These are phyloP conservation scores for Ammospiza caudacuta DNA, from an alignment of 2,113 vertebrate genomes.

Conservation along the genomic window DNA sequence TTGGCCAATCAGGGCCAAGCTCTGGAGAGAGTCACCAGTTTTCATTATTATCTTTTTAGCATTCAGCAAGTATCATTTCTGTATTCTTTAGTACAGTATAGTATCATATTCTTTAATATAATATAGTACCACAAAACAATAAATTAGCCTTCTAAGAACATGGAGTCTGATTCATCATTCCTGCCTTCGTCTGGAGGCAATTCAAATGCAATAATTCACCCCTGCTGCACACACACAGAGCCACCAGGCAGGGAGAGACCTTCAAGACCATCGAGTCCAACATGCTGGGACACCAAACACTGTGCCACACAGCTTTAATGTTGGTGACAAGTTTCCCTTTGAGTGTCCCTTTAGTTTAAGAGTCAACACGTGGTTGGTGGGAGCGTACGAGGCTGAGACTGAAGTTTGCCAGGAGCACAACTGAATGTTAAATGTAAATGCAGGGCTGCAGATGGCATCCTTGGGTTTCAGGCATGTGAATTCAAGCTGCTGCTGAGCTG, in stretches of 20 bases:
- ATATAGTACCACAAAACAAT: too few species aligned
- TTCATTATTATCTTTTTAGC: too few species aligned
- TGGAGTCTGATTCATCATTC: too few species aligned
- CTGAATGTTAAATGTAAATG: neutral
- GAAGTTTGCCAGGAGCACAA: neutral
- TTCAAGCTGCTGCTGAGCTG: conserved; percentile 11
- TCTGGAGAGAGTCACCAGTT: too few species aligned
- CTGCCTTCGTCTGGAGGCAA: too few species aligned
- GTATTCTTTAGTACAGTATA: too few species aligned
- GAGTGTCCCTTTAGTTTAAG: neutral
- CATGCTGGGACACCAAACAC: rapidly evolving
- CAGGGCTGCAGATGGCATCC: conserved; percentile 27
- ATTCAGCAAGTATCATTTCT: too few species aligned
- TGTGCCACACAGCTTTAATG: neutral
- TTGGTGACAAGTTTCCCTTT: rapidly evolving
- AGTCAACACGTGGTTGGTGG: neutral
- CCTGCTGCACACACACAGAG: rapidly evolving
- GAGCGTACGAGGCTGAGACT: neutral
- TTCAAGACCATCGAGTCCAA: neutral
- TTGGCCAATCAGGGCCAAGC: too few species aligned
- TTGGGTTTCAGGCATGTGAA: neutral
- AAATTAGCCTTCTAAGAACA: too few species aligned
- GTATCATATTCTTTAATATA: too few species aligned
- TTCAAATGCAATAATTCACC: neutral
- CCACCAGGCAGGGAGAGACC: neutral